Evolutionary conservation across 2,888 invertebrate species (phyloP), one percentile per base, ranked within the genome.

Genomic region (Limnephilus rhombicus): DNA sequence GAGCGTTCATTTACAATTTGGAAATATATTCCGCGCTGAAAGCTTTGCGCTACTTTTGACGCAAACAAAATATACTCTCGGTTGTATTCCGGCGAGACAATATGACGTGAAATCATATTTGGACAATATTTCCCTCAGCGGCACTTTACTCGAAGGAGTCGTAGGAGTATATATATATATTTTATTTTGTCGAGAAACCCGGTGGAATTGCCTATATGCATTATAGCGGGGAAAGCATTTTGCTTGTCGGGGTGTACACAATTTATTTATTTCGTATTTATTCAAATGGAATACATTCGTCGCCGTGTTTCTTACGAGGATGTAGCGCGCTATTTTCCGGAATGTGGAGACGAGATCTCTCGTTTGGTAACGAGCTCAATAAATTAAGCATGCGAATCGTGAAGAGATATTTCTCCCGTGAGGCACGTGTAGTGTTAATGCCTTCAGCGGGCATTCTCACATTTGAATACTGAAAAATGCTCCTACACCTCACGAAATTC

Each of bases 81-180:
- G 92, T 83, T 68, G 92, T 92, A 93, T 90, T 93, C 93, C 93
- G 81, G 89, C 68, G 93, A 92, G 93, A 92, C 93, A 93, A 92
- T 93, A 93, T 93, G 92, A 92, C 92, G 91, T 90, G 93, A 92
- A 93, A 93, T 93, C 93, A 91, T 92, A 93, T 93, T 92, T 92
- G 92, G 91, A 92, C 91, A 93, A 92, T 93, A 93, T 92, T 92
- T 93, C 93, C 93, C 93, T 68, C 90, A 80, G 92, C 93, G 83
- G 91, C 92, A 93, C 93, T 93, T 92, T 90, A 86, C 81, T 31
- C 31, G 85, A 85, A n/a, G 53, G 87, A 45, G 12, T 37, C 87
- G 81, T 80, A 29, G 45, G 81, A 34, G 34, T 85, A 18, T 68
- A 88, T 68, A 88, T 68, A 88, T 68, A 88, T 80, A 34, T 91